Base-by-base conservation (phyloP, 2,113 vertebrate genomes). In the Ailuropoda melanoleuca region DNA sequence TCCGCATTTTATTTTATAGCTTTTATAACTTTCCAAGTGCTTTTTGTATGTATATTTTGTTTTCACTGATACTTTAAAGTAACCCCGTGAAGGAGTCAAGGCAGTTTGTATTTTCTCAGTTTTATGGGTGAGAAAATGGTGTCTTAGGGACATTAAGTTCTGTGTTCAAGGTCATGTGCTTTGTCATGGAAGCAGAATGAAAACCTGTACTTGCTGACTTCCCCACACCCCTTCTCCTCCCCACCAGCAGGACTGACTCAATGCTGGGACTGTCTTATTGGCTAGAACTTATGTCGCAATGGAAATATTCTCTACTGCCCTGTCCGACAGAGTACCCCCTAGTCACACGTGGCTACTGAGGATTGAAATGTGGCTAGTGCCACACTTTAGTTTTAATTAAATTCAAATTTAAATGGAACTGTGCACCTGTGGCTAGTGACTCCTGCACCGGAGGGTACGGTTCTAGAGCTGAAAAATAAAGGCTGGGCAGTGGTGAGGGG, bases 321-420 rank as follows among this genome's bases (percentile, higher is more conserved):
- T 34, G 46, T n/a, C 29, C 26, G 74, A 6, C 2, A 53, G 24
- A 48, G 50, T 56, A 43, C 31, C n/a, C 39, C 37, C 23, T 46
- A 56, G 80, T 50, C n/a, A 39, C 24, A 2, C 1, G 34, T 23
- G 46, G 72, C n/a, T 88, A 23, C 2, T 60, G 23, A 34, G 77
- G 43, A 75, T 43, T 75, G 92, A 82, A 88, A 31, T 53, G 29
- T 88, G 48, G 31, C 53, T 88, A 84, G 66, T 26, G 62, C 29
- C n/a, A 31, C 31, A 14, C 46, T 80, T 92, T 55, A 91, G 93
- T 83, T 83, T 93, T 72, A 74, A 83, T 88, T n/a, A 84, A 66
- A 50, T 85, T 93, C 37, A 88, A 86, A 82, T 85, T 39, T 60
- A 92, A 80, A 80, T 78, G 29, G 43, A 88, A 70, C 66, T 70